Base-by-base conservation (phyloP, 2,113 vertebrate genomes). In the Petromus typicus region DNA sequence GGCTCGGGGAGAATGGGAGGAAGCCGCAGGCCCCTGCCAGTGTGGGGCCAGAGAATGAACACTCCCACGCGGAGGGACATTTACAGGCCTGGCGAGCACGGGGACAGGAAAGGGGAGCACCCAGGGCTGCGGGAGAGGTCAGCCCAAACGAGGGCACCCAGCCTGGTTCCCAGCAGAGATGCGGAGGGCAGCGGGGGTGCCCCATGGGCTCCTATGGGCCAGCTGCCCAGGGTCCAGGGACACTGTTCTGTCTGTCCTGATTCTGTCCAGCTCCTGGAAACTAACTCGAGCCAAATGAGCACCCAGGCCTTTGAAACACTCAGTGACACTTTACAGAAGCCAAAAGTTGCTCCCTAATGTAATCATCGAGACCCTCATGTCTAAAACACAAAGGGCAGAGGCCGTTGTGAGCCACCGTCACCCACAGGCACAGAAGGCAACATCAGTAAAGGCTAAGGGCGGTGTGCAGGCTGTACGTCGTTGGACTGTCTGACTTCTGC, bases 31-130 rank as follows among this genome's bases (percentile, higher is more conserved):
- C 48, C 32, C 25, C 2, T 2, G 57, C 23, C 43, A 25, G 76
- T 0, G 2, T 0, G 25, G 48, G 48, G 45, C 43, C 18, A 10
- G 20, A 37, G 17, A 6, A 1, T 1, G 25, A 59, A 34, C 0
- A 5, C 8, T 16, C 45, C 40, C n/a, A 23, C 45, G n/a, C 5
- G 7, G 56, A 40, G 30, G 37, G 56, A 1, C 2, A 32, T 23
- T 17, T n/a, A 14, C 22, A 57, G 43, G 40, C 25, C 1, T n/a
- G n/a, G n/a, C n/a, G n/a, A n/a, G n/a, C n/a, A n/a, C n/a, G n/a
- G n/a, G n/a, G n/a, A n/a, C n/a, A n/a, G n/a, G n/a, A n/a, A n/a
- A n/a, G 27, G n/a, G 34, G 56, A 17, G 40, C 32, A 61, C 48
- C 22, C 16, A 7, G 61, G 75, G 54, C 34, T 54, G 84, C 54